Base-by-base conservation (phyloP, 2,113 vertebrate genomes). In the Pycnonotus jocosus region DNA sequence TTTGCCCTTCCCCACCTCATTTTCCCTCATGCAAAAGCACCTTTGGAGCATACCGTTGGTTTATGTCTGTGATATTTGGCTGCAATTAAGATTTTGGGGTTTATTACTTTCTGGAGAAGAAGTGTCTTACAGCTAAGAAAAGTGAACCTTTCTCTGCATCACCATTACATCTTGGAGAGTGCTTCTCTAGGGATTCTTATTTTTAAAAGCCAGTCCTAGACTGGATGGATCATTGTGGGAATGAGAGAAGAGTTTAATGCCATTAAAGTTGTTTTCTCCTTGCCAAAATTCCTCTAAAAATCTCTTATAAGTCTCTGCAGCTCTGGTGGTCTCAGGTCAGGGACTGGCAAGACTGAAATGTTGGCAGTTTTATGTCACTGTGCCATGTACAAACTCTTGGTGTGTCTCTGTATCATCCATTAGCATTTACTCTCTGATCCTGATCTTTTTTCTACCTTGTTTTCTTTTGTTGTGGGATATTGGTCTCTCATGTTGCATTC, bases 1-100 rank as follows among this genome's bases (percentile, higher is more conserved):
- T 73, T 54, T 93, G 71, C 85, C 94, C 76, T 93, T 44, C 23
- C 74, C 65, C 77, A 95, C 93, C 65, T 42, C 51, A 89, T 93
- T 97, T 97, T 95, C 11, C 11, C 86, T 91, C 80, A 87, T 88
- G 64, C 88, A 96, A 92, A 90, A 95, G 31, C 64, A 95, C 64
- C 76, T 97, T 97, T 42, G 37, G 88, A 95, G 62, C 70, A 96
- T 93, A 93, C 58, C 91, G 61, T 92, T 37, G 44, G 72, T 95
- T 95, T 97, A 94, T 90, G 44, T 92, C 81, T 93, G 86, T 89
- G 91, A 90, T 96, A 95, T 94, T 97, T 96, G 93, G 78, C 76
- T 97, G 82, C 78, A 97, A 92, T 94, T 97, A 97, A 92, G 94
- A 95, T 96, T 95, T 86, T 45, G 77, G 60, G 13, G 17, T 78